Evolutionary conservation across 2,797 vertebrate species (phyloP), one percentile per base, ranked within the genome.

Genomic region (Hapalemur alaotrensis): DNA sequence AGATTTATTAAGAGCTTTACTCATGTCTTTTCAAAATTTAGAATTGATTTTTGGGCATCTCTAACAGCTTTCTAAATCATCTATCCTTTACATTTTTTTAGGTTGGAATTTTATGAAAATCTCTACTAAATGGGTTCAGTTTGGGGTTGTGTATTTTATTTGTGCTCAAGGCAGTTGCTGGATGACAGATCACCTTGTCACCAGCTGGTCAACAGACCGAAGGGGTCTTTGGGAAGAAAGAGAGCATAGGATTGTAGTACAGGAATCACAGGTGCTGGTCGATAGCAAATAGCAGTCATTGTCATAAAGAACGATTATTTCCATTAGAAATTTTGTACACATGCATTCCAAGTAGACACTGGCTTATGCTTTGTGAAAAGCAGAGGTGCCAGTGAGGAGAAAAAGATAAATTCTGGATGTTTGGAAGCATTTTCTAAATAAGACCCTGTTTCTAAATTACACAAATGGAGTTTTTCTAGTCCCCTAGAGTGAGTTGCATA

Each of bases 11-110:
- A 98, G 95, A 97, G 82, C 48, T 95, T 95, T 96, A 89, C 95
- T 97, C 92, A 20, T 96, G 94, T 98, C 97, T 97, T 97, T 96
- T 98, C 7, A 0, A 98, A 98, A 97, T 98, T 98, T 97, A 93
- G 96, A 93, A 98, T 97, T 98, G 97, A 98, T 98, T 98, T 98
- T 91, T 97, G 95, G 98, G 97, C 85, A 96, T 97, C 46, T 43
- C 97, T 97, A 98, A 96, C 97, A 97, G 97, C 97, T 98, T 98
- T 98, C 98, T 98, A 98, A 98, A 98, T 99, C 96, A 98, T 43
- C 93, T 96, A 48, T 67, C 86, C 20, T 96, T 96, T 97, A 85
- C 0, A 30, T 3, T 5, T n/a, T 97, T 97, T 54, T 35, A 97
- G 73, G 91, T 87, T 98, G 30, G n/a, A 38, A 90, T 97, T 97